Evolutionary conservation across 2,888 invertebrate genomes (phyloP), one percentile per base, ranked within the genome.

Genomic region (Spodoptera picta): DNA sequence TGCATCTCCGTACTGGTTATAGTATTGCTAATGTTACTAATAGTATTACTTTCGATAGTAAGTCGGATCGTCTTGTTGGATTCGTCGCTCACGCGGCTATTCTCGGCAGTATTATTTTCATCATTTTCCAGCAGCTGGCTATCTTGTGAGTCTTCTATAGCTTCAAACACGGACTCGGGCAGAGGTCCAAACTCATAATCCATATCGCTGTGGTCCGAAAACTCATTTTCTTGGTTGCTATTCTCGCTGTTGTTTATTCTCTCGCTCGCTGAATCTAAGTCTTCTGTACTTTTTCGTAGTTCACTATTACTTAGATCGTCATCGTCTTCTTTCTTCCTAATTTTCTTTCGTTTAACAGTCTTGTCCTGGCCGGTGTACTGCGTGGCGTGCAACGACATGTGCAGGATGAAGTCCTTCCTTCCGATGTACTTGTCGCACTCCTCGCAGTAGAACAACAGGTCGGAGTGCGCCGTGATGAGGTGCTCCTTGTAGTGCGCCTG

Each of bases 361-460:
- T 41, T 54, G 45, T 49, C 59, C 50, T 11, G 49, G 7, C 46
- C 47, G 19, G 73, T 72, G 64, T 82, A 77, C n/a, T 83, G 77
- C 1, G 73, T 60, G 10, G 90, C 90, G 77, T 94, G 94, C 3
- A 79, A 66, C 6, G 90, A 86, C 92, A 93, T 90, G 82, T 95
- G 95, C 3, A 78, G 54, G 7, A 91, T 78, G 55, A 94, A 86
- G 44, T 87, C 84, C 41, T 81, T 86, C 31, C 85, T 78, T 65
- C 90, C 87, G 45, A 91, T 80, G 76, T 88, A 90, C 7, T 81
- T 74, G 68, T 88, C 83, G 81, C 95, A 94, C 48, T 91, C 87
- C 53, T 89, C 90, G 81, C 95, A 95, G 64, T 88, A 90, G 80
- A 93, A 92, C 62, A 94, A 79, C 31, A 81, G 72, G 47, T 88